Evolutionary conservation across 2,888 invertebrate species (phyloP).

Genomic region (Tenthredo livida): DNA sequence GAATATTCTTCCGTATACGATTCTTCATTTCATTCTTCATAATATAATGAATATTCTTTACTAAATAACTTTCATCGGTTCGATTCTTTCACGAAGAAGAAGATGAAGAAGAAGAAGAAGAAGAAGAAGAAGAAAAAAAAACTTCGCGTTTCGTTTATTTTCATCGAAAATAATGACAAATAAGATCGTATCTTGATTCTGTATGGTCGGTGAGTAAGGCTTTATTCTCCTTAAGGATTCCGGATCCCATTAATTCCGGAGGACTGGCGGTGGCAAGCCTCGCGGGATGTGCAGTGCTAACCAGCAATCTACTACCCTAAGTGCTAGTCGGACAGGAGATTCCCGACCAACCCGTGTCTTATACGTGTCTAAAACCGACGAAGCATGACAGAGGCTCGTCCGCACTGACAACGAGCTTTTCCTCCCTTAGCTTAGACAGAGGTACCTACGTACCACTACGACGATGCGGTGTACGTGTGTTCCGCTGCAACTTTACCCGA

Average conservation of each 20-base stretch:
- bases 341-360: constrained; percentile 43
- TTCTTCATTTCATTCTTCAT: background rate
- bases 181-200: background rate
- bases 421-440: background rate
- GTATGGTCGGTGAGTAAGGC: background rate
- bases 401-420: constrained; percentile 28
- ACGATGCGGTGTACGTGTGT: background rate
- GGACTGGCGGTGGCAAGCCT: background rate
- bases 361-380: constrained; percentile 32
- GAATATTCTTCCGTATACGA: constrained; percentile 3
- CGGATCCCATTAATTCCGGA: constrained; percentile 37
- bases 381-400: constrained; percentile 34
- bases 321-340: constrained; percentile 41
- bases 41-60: background rate
- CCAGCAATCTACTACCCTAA: constrained; percentile 40
- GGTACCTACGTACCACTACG: background rate
- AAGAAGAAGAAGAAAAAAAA: background rate
- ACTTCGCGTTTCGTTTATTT: background rate
- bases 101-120: background rate
- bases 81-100: background rate
- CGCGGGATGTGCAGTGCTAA: constrained; percentile 37
- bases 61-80: background rate
- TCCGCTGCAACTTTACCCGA: background rate
- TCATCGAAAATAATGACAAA: background rate
- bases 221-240: background rate